Evolutionary conservation across 2,888 invertebrate genomes (phyloP), one percentile per base, ranked within the genome.

Genomic region (Ceraclea dissimilis): DNA sequence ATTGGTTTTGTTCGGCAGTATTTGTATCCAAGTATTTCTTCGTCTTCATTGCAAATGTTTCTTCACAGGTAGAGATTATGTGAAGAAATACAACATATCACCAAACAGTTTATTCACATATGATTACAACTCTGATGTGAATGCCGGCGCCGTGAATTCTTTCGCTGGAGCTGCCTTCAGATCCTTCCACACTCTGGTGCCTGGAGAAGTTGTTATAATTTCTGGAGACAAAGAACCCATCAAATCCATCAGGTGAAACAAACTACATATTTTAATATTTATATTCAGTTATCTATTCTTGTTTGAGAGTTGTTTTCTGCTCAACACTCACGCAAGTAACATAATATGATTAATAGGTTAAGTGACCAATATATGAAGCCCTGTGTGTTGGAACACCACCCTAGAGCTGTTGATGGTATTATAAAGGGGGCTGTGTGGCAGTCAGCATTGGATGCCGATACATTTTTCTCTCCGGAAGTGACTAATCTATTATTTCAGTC

Each of bases 131-230:
- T 74, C 79, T 17, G 73, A 75, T 1, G 81, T 85, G 1, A 79
- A 85, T 67, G 82, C 86, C 1, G 82, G 80, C 1, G 70, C 82
- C 34, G 74, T 87, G 58, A 86, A 86, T 66, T 82, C 82, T 59
- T 86, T 86, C 65, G 81, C 84, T 1, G 82, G 81, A 1, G 85
- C 81, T 1, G 87, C 87, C 20, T 86, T 85, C 69, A 74, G 88
- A 67, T 85, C 81, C 67, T 82, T 87, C 67, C 88, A 88, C 70
- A 79, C 84, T 1, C 70, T 82, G 49, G 80, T 88, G 58, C 84
- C 73, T 0, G 75, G 73, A 49, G 66, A 71, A 39, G 68, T 77
- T 60, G 68, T 71, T 68, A 67, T 69, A 2, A 74, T 75, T 20
- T 73, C 75, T 0, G 65, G 67, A 17, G 47, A 56, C 11, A 51